These are phyloP conservation scores for Petrolisthes manimaculis DNA, from an alignment of 2,888 invertebrate species.

Conservation along the genomic window DNA sequence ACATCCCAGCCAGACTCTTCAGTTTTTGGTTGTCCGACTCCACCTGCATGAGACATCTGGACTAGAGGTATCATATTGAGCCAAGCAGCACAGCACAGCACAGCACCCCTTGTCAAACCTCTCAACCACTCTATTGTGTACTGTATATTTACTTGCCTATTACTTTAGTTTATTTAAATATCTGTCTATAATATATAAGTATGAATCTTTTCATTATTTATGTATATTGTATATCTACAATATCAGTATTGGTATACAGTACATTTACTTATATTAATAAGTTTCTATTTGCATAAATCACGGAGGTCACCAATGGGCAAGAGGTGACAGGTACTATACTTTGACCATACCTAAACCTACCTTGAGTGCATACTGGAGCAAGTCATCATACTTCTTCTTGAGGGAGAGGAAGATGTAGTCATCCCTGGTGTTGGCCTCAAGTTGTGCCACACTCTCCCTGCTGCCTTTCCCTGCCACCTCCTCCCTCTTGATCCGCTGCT, in stretches of 20 bases:
- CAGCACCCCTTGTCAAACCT: neutral
- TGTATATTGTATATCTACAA: neutral
- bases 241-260: neutral
- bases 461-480: slow-evolving; percentile 23
- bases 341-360: neutral
- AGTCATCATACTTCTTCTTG: slow-evolving; percentile 58
- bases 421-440: slow-evolving; percentile 16
- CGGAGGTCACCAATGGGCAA: too few relatives aligned
- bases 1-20: slow-evolving; percentile 39
- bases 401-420: slow-evolving; percentile 44
- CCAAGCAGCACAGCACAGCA: neutral
- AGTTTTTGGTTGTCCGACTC: slow-evolving; percentile 57
- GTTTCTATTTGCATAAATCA: neutral
- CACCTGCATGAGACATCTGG: slow-evolving; percentile 35
- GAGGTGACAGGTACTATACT: too few relatives aligned
- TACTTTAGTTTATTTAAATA: neutral
- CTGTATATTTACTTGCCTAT: neutral
- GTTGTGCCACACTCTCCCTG: slow-evolving; percentile 30
- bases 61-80: neutral
- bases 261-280: neutral
- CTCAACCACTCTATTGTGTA: neutral
- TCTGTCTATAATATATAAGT: too few relatives aligned
- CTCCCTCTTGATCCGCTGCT: slow-evolving; percentile 36
- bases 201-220: neutral
- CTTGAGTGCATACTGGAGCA: slow-evolving; percentile 55